Evolutionary conservation across 2,113 vertebrate genomes (phyloP), one percentile per base, ranked within the genome.

Genomic region (Odocoileus hemionus): DNA sequence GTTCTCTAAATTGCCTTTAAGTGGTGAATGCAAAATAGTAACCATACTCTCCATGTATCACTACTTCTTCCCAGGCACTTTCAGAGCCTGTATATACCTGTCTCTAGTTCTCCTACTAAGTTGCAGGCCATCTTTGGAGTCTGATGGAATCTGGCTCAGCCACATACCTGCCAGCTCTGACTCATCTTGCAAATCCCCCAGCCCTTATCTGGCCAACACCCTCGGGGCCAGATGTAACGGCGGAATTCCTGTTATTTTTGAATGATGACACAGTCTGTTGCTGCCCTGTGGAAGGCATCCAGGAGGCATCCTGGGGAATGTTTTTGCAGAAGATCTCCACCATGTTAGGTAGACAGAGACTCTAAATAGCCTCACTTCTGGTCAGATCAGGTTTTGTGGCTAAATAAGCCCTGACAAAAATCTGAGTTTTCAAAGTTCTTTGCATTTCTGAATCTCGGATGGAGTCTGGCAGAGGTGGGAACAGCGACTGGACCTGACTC

Each of bases 1-100:
- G 58, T 7, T 54, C 83, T 55, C 50, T 26, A 33, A 52, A 9
- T 2, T 23, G 45, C 30, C 61, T 55, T 23, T 21, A 1, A 30
- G 6, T 19, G 47, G 25, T 13, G 26, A 7, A 1, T 5, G 6
- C 60, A 0, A 0, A 16, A 7, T 5, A n/a, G 7, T 3, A 7
- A 1, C 4, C 5, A 2, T 13, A 1, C 17, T 39, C 19, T 64
- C 21, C 6, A 0, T 0, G 0, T 28, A 3, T 26, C 17, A 17
- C 36, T 3, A 0, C n/a, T 19, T 14, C 76, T 39, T 47, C 4
- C 6, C 25, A 17, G 11, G 74, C 7, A 0, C 28, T 0, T 19
- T 14, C 60, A 21, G 57, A 79, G 45, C 89, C 79, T 15, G 4
- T 17, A 0, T 3, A 10, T 16, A 13, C 64, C 47, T 2, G 3